Base-by-base conservation (phyloP, 2,888 invertebrate genomes). In the Deilephila elpenor region DNA sequence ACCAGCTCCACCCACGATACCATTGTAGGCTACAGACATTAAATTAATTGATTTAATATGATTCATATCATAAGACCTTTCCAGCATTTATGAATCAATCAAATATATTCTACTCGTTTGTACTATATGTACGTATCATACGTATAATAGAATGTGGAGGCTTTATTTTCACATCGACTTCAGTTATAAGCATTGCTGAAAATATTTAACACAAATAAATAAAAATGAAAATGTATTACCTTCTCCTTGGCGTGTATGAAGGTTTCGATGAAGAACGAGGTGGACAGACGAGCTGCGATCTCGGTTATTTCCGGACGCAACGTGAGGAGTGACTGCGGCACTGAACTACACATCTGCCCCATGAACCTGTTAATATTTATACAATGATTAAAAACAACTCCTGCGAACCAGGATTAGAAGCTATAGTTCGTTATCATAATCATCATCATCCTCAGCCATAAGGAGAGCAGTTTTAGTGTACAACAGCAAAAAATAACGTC, bases 161-260 rank as follows among this genome's bases (percentile, higher is more conserved):
- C 32, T 32, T 32, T 32, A 32, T 32, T 32, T 5, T 5, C 32
- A 32, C 32, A 32, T 32, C 32, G 32, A 32, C 32, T 4, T 32
- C 3, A 5, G 5, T 32, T 32, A 32, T 5, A 32, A 32, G 5
- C 32, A 32, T 32, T 32, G 5, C 32, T 5, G 5, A 5, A 32
- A 32, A 32, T 32, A 32, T 32, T 32, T 4, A 32, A 32, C 32
- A 32, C 4, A 32, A 5, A 32, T 32, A 4, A 11, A 14, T 44
- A 14, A 44, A 44, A 44, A 44, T 44, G 1, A 25, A 25, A 25
- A 25, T n/a, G 44, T 11, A 11, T 11, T 88, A 97, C 97, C 96
- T 99, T 99, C 91, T 99, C 99, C 91, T 99, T 99, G 67, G 99
- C 98, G 89, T 99, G 99, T 86, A 99, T 99, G 84, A 99, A 98